Conservation (phyloP, 2,797 vertebrate species). For the Geotrypetes seraphini region DNA sequence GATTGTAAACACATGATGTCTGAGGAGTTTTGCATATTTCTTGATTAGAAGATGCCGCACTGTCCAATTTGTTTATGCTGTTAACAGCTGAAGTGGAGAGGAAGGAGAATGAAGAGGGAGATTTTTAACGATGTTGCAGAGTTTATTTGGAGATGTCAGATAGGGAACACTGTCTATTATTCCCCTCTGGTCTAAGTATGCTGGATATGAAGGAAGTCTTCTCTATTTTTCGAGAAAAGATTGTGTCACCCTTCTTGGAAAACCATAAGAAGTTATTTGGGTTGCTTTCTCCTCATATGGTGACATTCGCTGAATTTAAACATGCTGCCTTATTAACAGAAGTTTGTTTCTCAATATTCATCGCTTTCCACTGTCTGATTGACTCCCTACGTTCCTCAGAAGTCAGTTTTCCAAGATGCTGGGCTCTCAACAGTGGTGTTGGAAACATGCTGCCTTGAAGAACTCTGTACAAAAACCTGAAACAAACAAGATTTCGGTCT, state of each 20-base stretch:
- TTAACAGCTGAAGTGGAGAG: too few relatives aligned
- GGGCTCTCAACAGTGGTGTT: slow-evolving; percentile 38
- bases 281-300: not conserved
- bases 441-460: slow-evolving; percentile 59
- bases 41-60: too few relatives aligned
- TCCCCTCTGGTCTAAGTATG: not conserved
- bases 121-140: too few relatives aligned
- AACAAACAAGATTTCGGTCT: too few relatives aligned
- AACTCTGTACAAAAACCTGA: slow-evolving; percentile 59
- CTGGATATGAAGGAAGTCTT: slow-evolving; percentile 6
- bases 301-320: not conserved
- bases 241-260: not conserved
- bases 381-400: slow-evolving; percentile 20
- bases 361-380: slow-evolving; percentile 42
- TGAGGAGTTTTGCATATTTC: too few relatives aligned
- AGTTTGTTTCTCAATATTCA: not conserved
- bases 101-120: too few relatives aligned
- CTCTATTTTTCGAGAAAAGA: not conserved
- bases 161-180: too few relatives aligned
- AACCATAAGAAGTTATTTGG: not conserved
- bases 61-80: too few relatives aligned
- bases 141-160: too few relatives aligned
- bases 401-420: slow-evolving; percentile 36
- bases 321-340: not conserved
- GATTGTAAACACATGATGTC: too few relatives aligned